Percentiles rank a stretch among this genome's conserved stretches.
Conservation (phyloP, 2,888 invertebrate genomes). For the Stenoptilia bipunctidactyla region DNA sequence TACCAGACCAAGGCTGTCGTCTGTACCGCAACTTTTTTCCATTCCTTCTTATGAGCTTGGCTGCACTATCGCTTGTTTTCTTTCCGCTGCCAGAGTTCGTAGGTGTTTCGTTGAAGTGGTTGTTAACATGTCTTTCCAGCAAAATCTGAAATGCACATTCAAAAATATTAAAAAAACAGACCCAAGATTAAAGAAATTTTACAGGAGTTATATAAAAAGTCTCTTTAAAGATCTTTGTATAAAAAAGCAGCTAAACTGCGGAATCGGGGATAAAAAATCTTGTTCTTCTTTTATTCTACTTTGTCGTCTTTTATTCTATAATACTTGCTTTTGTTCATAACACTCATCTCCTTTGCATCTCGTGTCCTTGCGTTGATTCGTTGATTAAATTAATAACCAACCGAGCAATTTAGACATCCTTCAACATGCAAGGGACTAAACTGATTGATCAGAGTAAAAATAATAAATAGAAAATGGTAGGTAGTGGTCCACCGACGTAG, state of each 20-base stretch:
- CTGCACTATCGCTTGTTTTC: conserved; percentile 78
- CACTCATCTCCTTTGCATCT: too few relatives aligned
- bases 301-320: neutral
- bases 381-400: neutral
- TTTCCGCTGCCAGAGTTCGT: conserved; percentile 71
- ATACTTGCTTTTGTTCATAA: neutral
- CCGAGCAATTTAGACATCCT: neutral
- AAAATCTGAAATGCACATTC: conserved; percentile 73
- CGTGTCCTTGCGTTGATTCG: neutral
- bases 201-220: too few relatives aligned
- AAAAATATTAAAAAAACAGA: neutral
- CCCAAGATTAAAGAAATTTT: neutral
- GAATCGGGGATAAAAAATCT: too few relatives aligned
- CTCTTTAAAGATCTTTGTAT: too few relatives aligned
- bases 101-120: conserved; percentile 83
- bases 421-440: conserved; percentile 8
- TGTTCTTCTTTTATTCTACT: neutral
- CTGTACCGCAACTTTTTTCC: conserved; percentile 90
- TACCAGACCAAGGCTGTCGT: conserved; percentile 92
- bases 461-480: conserved; percentile 11
- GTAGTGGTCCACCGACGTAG: conserved; percentile 2
- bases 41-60: conserved; percentile 86
- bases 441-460: conserved; percentile 18
- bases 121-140: conserved; percentile 92
- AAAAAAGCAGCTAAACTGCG: too few relatives aligned